phyloP scores from a whole-genome alignment of 2,888 invertebrate species.

The Neoitamus cyanurus region DNA sequence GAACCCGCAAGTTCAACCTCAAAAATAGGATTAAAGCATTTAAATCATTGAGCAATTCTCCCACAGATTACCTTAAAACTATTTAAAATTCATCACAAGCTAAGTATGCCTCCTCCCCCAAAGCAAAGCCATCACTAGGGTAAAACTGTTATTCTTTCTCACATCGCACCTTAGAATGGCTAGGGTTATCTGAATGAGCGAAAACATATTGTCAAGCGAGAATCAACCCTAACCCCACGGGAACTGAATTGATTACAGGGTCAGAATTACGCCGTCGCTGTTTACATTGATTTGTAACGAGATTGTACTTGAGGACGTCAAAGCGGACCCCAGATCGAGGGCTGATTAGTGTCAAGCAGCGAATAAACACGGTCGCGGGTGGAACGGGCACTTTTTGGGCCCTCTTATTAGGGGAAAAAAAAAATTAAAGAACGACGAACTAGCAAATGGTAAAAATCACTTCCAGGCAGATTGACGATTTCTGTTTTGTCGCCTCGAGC shows the following conservation, averaged over 20 bases:
- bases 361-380: not conserved
- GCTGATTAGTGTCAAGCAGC: slow-evolving; percentile 39
- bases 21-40: not conserved
- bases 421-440: not conserved
- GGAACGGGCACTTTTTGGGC: not conserved
- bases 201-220: not conserved
- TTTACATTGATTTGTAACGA: slow-evolving; percentile 66
- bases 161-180: not conserved
- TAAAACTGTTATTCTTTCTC: slow-evolving; percentile 27
- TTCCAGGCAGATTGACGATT: not conserved
- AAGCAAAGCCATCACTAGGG: not conserved
- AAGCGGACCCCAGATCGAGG: slow-evolving; percentile 40
- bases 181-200: not conserved
- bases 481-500: slow-evolving; percentile 48
- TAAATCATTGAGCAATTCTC: not conserved
- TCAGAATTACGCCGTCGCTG: slow-evolving; percentile 56
- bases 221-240: not conserved
- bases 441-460: not conserved
- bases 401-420: not conserved
- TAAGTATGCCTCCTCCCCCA: not conserved
- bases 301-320: slow-evolving; percentile 66
- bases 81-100: not conserved
- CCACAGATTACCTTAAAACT: not conserved
- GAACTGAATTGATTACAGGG: slow-evolving; percentile 3
- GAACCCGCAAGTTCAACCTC: too few species aligned